Evolutionary conservation across 2,888 invertebrate genomes (phyloP), one percentile per base, ranked within the genome.

Genomic region (Sphinx pinastri): DNA sequence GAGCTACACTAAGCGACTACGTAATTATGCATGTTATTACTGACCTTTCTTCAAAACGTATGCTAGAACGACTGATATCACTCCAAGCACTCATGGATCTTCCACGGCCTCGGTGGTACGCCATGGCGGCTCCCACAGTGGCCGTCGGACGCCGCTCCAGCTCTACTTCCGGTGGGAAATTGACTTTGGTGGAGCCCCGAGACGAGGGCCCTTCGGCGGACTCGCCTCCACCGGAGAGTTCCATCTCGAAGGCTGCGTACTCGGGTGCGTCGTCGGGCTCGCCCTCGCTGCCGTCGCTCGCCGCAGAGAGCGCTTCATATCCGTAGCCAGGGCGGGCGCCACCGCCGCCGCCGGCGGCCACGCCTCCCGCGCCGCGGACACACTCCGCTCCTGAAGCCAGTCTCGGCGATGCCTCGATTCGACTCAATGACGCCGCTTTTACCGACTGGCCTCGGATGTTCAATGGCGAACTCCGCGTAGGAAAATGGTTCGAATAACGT

Each of bases 61-160:
- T 97, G 86, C 97, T 97, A 77, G 97, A 97, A 71, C 97, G 95
- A 82, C 97, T 97, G 85, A 97, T 96, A 84, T 97, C 97, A 82
- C 97, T 97, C 97, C 97, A 97, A 55, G 97, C 97, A 83, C 97
- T 97, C 97, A 97, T 97, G 76, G 97, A 97, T 54, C 96, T 94
- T 2, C 95, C 97, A 86, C 91, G 95, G 73, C 93, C 94, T 19
- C 95, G 90, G 77, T 94, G 94, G 76, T 95, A 91, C 63, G 90
- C 85, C 11, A 95, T 92, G 60, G 93, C 84, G 63, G 93, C 84
- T 59, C 93, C 76, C 70, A 94, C 87, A 25, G 94, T 83, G 58
- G 92, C 89, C 2, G 92, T 91, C 13, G 95, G 89, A 25, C 94
- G 85, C 19, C 92, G 87, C 86, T 95, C 94, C 84, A 89, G 86